Base-by-base conservation (phyloP, 2,797 vertebrate species). In the Tenualosa ilisha region DNA sequence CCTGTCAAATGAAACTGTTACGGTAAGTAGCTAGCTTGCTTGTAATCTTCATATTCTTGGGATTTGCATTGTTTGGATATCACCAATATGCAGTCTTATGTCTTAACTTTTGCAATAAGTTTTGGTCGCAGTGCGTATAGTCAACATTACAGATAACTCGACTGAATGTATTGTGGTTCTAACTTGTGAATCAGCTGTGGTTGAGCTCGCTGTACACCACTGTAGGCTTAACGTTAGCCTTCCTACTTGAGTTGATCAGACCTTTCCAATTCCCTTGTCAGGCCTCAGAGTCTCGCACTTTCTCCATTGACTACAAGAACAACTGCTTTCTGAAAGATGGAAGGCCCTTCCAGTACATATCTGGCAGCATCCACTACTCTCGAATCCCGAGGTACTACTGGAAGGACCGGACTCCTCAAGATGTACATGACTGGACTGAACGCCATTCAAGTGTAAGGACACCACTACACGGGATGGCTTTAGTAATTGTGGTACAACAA, bases 401-500 rank as follows among this genome's bases (percentile, higher is more conserved):
- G 98, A 96, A 94, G 81, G 97, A 99, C 92, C 94, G 98, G 98
- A 40, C 97, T 99, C 13, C 82, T 93, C 17, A 99, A 98, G 95
- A 98, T 99, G 97, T 96, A 96, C 92, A 96, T 98, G 97, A 93
- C 96, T 0, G 98, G 98, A 82, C 97, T 99, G 84, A 98, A 96
- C 40, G 88, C 98, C 0, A 86, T 99, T 86, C 97, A 99, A 91
- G 93, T 98, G 98, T 99, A 95, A 93, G 95, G 87, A 40, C 6
- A 83, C 31, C 31, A 31, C 31, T 31, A 31, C 31, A 31, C 31
- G 31, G 31, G 31, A 31, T 31, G 31, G 31, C 31, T 31, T 31
- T 31, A 31, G 31, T 31, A 31, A 31, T 31, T 31, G 31, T 31
- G 31, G 31, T 31, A 31, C 31, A 31, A 31, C 31, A 31, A 31